phyloP scores from a whole-genome alignment of 1,140 invertebrate species.

The Hestina assimilis region DNA sequence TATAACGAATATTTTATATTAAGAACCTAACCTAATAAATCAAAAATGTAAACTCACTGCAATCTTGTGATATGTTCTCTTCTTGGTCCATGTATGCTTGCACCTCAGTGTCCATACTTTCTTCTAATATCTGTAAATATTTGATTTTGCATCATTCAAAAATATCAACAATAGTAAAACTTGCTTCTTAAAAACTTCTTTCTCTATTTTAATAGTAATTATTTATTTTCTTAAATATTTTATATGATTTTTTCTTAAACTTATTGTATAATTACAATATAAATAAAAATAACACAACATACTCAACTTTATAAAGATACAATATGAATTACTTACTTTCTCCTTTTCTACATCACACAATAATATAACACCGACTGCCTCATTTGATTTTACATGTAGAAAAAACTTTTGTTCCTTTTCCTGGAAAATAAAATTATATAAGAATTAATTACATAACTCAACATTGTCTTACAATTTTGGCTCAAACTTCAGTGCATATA shows the following conservation, averaged over 20 bases:
- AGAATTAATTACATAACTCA: slow-evolving; percentile 4
- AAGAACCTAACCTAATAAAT: no score
- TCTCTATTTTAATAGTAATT: no score
- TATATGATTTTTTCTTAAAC: no score
- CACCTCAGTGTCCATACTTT: slow-evolving; percentile 52
- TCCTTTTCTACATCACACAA: slow-evolving; percentile 57
- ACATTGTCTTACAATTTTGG: not conserved
- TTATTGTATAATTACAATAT: no score
- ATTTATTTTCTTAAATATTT: no score
- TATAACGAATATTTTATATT: no score
- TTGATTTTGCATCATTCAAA: not conserved
- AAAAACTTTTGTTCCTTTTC: slow-evolving; percentile 37
- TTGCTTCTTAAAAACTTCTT: no score
- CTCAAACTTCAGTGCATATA: no score
- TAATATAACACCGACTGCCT: slow-evolving; percentile 59
- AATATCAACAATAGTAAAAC: no score
- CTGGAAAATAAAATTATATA: slow-evolving; percentile 38
- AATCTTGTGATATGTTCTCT: slow-evolving; percentile 29
- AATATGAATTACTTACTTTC: slow-evolving; percentile 39
- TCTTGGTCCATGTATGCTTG: slow-evolving; percentile 40
- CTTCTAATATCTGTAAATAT: slow-evolving; percentile 34
- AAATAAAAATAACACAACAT: no score
- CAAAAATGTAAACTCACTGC: slow-evolving; percentile 34
- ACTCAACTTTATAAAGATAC: no score
- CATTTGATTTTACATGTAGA: slow-evolving; percentile 61